Evolutionary conservation across 30 jellyfish, hydroid and myxozoan species (phyloP), one percentile per base, ranked within the genome.

Genomic region (Aurelia sp.): DNA sequence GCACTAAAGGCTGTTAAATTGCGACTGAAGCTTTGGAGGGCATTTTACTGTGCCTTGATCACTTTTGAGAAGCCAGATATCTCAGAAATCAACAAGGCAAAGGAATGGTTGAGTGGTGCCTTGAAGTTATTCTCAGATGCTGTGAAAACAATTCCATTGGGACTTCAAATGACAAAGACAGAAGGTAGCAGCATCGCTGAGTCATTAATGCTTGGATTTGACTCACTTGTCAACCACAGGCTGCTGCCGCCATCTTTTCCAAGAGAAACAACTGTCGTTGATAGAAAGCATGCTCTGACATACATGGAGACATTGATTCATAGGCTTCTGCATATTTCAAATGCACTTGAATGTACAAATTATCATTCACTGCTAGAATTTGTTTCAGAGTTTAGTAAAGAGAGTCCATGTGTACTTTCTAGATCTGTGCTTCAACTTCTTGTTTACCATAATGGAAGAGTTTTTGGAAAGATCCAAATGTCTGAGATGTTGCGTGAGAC

Each of bases 241-340:
- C 88, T 91, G 21, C 84, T 91, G 6, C 98, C 97, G 4, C 98
- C 98, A 22, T 91, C 98, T 6, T 91, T 91, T 62, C 98, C 98
- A 51, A 69, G 98, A 72, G 97, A 91, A 73, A 67, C 91, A 24
- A 62, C 51, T 66, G 85, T 91, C 1, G 48, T 85, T 50, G 70
- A 53, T 5, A 76, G 96, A 51, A 78, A 86, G 60, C 21, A 86
- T 74, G 91, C 96, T 13, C 13, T 87, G 67, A 52, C 57, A 3
- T 92, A 92, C 68, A 22, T 84, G 44, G 76, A 75, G 47, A 51
- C 20, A 11, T 41, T 88, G 73, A 50, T 88, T 18, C 58, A 82
- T 5, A 73, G 96, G 19, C 78, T 92, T 5, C 57, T 57, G 18
- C 88, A 63, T 33, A 72, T 76, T 10, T 66, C 88, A 63, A 68